phyloP scores from a whole-genome alignment of 2,888 invertebrate genomes.

The Drosophila robusta region DNA sequence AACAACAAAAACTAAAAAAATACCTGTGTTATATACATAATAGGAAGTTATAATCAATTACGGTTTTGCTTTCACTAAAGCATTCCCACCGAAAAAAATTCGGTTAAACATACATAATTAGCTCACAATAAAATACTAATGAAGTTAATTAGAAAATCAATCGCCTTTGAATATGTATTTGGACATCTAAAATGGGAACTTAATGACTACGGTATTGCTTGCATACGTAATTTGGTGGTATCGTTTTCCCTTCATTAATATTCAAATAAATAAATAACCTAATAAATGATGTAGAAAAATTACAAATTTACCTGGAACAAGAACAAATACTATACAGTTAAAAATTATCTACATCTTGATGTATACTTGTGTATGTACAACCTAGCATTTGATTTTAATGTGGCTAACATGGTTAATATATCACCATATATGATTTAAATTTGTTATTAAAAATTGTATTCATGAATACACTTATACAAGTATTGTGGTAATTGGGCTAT shows the following conservation, averaged over 20 bases:
- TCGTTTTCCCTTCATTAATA: too few relatives aligned
- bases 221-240: slow-evolving; percentile 1
- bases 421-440: slow-evolving; percentile 4
- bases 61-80: slow-evolving; percentile 76
- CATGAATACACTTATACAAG: slow-evolving; percentile 1
- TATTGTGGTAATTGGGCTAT: neutral
- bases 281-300: slow-evolving; percentile 8
- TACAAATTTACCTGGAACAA: neutral
- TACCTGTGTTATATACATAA: slow-evolving; percentile 78
- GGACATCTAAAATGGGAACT: slow-evolving; percentile 3
- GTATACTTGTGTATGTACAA: slow-evolving; percentile 12
- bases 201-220: slow-evolving; percentile 2
- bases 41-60: slow-evolving; percentile 78
- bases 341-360: slow-evolving; percentile 5
- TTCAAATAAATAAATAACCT: neutral
- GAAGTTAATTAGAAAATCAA: slow-evolving; percentile 62
- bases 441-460: slow-evolving; percentile 1
- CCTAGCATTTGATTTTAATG: slow-evolving; percentile 18
- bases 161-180: slow-evolving; percentile 41
- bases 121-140: slow-evolving; percentile 73
- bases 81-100: slow-evolving; percentile 73
- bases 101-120: slow-evolving; percentile 63
- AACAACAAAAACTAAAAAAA: slow-evolving; percentile 27
- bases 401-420: slow-evolving; percentile 5
- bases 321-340: neutral